Percentiles rank a stretch among this genome's conserved stretches.
Evolutionary conservation across 2,888 invertebrate genomes (phyloP).

Genomic region (Lithophane leautieri): DNA sequence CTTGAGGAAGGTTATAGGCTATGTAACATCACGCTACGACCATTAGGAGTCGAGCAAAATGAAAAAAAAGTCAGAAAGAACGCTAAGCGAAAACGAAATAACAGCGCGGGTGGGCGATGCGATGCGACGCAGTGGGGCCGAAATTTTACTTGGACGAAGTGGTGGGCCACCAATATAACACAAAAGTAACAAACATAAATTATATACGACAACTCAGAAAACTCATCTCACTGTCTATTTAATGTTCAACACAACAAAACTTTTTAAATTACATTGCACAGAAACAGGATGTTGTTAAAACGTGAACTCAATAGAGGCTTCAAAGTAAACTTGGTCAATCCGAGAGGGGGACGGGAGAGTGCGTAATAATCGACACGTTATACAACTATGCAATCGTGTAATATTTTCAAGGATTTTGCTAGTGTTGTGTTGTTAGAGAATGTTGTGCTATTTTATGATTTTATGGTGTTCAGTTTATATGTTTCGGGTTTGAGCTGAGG

Average conservation of each 20-base stretch:
- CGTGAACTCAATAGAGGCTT: conserved; percentile 58
- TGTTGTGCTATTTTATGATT: conserved; percentile 12
- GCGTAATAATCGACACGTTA: conserved; percentile 52
- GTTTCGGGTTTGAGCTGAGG: background rate
- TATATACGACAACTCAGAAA: background rate
- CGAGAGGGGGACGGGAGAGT: background rate
- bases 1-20: too few species aligned
- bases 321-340: conserved; percentile 63
- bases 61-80: too few species aligned
- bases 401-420: conserved; percentile 26
- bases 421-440: background rate
- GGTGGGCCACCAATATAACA: background rate
- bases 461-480: background rate
- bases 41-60: too few species aligned
- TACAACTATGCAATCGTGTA: conserved; percentile 24
- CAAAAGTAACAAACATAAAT: background rate
- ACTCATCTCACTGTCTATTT: conserved; percentile 34
- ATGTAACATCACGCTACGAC: too few species aligned
- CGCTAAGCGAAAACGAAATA: too few species aligned
- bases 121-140: too few species aligned
- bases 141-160: too few species aligned
- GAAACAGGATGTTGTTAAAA: conserved; percentile 57
- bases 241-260: conserved; percentile 60
- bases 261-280: conserved; percentile 66
- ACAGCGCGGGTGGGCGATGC: too few species aligned